Evolutionary conservation across 2,888 invertebrate species (phyloP).

Genomic region (Netelia fuscicornis): DNA sequence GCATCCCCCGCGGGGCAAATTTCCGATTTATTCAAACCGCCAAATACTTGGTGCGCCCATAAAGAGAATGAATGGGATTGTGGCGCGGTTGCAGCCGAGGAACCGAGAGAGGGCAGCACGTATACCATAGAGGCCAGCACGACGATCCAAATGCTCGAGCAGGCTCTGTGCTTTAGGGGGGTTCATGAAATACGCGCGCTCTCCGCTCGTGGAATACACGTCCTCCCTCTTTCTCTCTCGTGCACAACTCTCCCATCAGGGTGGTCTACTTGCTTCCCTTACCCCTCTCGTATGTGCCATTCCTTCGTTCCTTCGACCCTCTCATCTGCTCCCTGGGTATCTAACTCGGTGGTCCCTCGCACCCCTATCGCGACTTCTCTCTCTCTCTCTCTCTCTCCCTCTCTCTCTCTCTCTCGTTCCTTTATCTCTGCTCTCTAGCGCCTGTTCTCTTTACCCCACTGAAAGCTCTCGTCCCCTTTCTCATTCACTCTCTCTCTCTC

Average conservation of each 20-base stretch:
- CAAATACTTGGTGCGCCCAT: slow-evolving; percentile 82
- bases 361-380: slow-evolving; percentile 37
- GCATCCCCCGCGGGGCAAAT: slow-evolving; percentile 75
- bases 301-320: slow-evolving; percentile 67
- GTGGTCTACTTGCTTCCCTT: slow-evolving; percentile 64
- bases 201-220: slow-evolving; percentile 65
- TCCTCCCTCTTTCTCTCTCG: slow-evolving; percentile 43
- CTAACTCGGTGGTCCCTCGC: slow-evolving; percentile 55
- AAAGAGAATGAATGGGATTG: slow-evolving; percentile 83
- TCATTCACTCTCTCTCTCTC: slow-evolving; percentile 59
- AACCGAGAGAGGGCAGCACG: neutral
- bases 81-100: slow-evolving; percentile 76
- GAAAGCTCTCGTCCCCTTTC: slow-evolving; percentile 57
- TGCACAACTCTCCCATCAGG: slow-evolving; percentile 59
- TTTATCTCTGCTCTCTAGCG: slow-evolving; percentile 38
- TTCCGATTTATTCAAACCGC: slow-evolving; percentile 83
- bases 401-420: slow-evolving; percentile 43
- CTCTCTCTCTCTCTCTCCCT: slow-evolving; percentile 31
- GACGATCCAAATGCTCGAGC: slow-evolving; percentile 75
- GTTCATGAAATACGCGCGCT: slow-evolving; percentile 81
- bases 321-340: slow-evolving; percentile 66
- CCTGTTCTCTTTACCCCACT: slow-evolving; percentile 48
- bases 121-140: slow-evolving; percentile 25
- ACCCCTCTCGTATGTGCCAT: slow-evolving; percentile 58
- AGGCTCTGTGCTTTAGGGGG: slow-evolving; percentile 77